Percentiles rank a stretch among this genome's conserved stretches.
phyloP scores from a whole-genome alignment of 2,888 invertebrate species.

The Cryptosula pallasiana region DNA sequence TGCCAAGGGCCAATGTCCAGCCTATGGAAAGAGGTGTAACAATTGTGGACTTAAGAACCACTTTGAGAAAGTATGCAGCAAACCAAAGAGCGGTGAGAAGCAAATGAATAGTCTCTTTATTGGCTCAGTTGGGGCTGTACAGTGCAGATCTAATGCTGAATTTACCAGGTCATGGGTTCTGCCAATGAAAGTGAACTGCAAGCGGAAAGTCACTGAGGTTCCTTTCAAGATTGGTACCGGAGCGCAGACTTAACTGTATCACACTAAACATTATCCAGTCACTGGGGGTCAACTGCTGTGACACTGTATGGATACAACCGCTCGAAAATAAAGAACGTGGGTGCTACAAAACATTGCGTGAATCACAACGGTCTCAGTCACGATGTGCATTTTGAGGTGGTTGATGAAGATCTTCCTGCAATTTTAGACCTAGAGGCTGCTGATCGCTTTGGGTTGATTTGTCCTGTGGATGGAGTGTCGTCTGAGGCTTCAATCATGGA shows the following conservation, averaged over 20 bases:
- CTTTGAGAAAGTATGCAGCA: slow-evolving; percentile 24
- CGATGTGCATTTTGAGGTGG: slow-evolving; percentile 23
- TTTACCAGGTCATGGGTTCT: neutral
- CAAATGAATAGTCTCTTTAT: neutral
- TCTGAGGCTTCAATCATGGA: too few relatives aligned
- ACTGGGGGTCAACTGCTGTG: neutral
- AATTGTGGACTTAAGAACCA: slow-evolving; percentile 26
- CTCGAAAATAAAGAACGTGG: neutral
- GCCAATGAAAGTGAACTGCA: neutral
- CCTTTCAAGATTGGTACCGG: slow-evolving; percentile 3
- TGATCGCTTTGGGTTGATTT: slow-evolving; percentile 16
- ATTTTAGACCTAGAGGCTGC: slow-evolving; percentile 14
- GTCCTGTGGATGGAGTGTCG: slow-evolving; percentile 6
- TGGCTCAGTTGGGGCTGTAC: neutral
- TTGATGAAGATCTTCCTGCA: neutral
- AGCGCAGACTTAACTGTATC: slow-evolving; percentile 1
- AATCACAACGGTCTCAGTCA: neutral
- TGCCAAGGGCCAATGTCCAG: slow-evolving; percentile 27
- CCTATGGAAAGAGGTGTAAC: slow-evolving; percentile 27
- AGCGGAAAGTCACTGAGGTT: neutral
- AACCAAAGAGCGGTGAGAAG: neutral
- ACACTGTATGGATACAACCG: neutral
- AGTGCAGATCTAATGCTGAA: neutral
- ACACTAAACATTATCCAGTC: neutral
- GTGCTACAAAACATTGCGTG: neutral